A percentile compares a stretch with the other conserved stretches of the same genome.
Evolutionary conservation across 2,113 vertebrate genomes (phyloP).

Genomic region (Phylloscopus whistleri): DNA sequence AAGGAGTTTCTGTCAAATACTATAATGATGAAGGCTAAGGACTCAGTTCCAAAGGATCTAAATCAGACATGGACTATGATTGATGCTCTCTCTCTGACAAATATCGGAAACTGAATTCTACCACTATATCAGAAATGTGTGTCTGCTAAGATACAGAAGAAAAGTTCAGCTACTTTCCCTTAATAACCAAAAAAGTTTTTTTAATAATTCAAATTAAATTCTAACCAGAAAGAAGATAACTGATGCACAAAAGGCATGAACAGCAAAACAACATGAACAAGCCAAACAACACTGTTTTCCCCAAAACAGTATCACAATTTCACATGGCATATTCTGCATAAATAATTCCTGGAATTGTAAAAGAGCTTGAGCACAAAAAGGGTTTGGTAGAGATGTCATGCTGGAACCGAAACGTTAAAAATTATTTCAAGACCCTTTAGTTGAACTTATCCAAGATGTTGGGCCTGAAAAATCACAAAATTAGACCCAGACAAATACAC

Average conservation of each 20-base stretch:
- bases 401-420: conserved; percentile 16
- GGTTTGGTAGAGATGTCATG: background rate
- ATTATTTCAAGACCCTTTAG: conserved; percentile 5
- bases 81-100: background rate
- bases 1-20: background rate
- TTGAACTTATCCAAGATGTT: conserved; percentile 70
- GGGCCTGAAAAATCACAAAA: conserved; percentile 76
- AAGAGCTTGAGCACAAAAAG: conserved; percentile 4
- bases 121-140: background rate
- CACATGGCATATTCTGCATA: background rate
- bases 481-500: conserved; percentile 80
- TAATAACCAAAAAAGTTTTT: background rate
- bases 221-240: conserved; percentile 8
- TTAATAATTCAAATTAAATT: background rate
- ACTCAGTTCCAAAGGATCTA: background rate
- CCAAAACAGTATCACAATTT: background rate
- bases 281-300: background rate
- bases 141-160: background rate
- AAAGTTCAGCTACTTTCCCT: background rate
- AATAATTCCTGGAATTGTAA: background rate
- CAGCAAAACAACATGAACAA: background rate
- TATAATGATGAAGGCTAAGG: background rate
- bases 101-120: background rate
- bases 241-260: conserved; percentile 1
- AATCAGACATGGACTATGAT: background rate